A percentile compares a stretch with the other conserved stretches of the same genome.
Evolutionary conservation across 1,140 invertebrate species (phyloP).

Genomic region (Hydropsyche tenuis): DNA sequence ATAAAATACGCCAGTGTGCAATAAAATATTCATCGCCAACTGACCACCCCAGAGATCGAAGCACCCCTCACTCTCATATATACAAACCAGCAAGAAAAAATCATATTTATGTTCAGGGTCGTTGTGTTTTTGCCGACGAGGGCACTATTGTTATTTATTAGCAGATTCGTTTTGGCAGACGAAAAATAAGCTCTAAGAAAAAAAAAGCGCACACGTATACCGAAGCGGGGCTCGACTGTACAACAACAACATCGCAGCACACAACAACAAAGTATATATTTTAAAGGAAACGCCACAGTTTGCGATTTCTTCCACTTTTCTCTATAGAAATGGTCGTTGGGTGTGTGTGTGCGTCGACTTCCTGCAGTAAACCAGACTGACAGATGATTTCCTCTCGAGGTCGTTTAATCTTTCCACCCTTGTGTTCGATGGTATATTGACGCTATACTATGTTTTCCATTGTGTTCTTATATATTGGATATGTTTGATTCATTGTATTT

Average conservation of each 20-base stretch:
- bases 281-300: conserved; percentile 7
- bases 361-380: conserved; percentile 33
- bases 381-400: conserved; percentile 26
- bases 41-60: no score
- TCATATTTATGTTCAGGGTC: conserved; percentile 14
- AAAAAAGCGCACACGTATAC: background rate
- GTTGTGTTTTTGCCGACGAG: conserved; percentile 7
- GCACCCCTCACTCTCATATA: background rate
- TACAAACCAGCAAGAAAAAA: background rate
- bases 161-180: conserved; percentile 17
- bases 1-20: no score
- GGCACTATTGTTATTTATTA: conserved; percentile 28
- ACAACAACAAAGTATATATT: conserved; percentile 15
- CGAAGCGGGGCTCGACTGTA: background rate
- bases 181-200: conserved; percentile 5
- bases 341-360: conserved; percentile 11
- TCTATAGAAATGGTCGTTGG: background rate
- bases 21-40: no score
- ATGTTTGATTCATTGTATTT: no score
- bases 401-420: conserved; percentile 29
- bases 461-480: no score
- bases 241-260: no score
- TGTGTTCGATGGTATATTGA: background rate
- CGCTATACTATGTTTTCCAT: no score
- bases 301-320: background rate